A percentile compares a stretch with the other conserved stretches of the same genome.
phyloP scores from a whole-genome alignment of 2,113 vertebrate species.

The Rousettus leschenaultii region DNA sequence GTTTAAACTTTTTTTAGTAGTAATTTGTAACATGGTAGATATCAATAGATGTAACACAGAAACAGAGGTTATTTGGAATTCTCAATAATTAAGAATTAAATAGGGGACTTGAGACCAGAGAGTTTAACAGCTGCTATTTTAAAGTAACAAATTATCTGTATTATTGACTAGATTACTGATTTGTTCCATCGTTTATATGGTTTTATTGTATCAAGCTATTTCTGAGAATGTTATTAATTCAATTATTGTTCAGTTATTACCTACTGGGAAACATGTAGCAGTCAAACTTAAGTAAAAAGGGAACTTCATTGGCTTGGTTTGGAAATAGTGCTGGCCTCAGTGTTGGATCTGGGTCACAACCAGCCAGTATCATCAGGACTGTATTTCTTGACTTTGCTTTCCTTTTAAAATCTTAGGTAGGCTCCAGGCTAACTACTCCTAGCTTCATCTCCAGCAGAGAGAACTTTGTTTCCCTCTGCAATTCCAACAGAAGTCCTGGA shows the following conservation, averaged over 20 bases:
- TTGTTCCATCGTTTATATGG: background rate
- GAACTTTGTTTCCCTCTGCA: too few relatives aligned
- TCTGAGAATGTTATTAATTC: background rate
- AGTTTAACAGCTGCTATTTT: slow-evolving; percentile 20
- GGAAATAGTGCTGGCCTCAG: background rate
- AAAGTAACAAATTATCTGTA: slow-evolving; percentile 1
- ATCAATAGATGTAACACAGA: background rate
- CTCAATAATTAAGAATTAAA: background rate
- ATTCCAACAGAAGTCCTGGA: background rate
- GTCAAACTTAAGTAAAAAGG: background rate
- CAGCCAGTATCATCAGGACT: background rate
- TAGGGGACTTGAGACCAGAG: background rate
- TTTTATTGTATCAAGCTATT: slow-evolving; percentile 17
- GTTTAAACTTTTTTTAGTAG: background rate
- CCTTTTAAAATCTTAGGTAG: background rate
- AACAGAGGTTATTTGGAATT: background rate
- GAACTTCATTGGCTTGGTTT: background rate
- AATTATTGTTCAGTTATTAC: background rate
- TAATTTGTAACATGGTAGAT: background rate
- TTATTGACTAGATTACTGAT: background rate
- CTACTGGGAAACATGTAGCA: background rate
- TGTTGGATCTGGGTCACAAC: background rate
- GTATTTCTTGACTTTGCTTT: background rate
- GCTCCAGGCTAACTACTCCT: background rate
- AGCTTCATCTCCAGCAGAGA: background rate